Base-by-base conservation (phyloP, 2,797 vertebrate genomes). In the Hyperoplus lanceolatus region DNA sequence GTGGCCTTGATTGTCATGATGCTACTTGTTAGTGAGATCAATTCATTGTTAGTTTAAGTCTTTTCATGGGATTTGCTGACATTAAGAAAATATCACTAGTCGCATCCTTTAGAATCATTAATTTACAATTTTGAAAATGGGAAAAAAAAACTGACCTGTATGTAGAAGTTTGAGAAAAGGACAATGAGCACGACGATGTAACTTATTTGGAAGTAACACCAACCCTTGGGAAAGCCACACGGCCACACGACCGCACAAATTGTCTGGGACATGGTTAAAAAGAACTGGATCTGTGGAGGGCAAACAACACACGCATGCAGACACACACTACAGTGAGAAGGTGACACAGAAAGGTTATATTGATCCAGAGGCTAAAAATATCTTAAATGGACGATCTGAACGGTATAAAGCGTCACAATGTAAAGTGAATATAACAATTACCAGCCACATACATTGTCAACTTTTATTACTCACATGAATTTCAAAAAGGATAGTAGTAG, bases 141-240 rank as follows among this genome's bases (percentile, higher is more conserved):
- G 55, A 79, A 43, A 79, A 51, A 9, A 29, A 55, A 21, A 87
- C 87, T 84, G 8, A 99, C 98, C 97, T 97, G 93, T 76, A 97
- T 89, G 90, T 99, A 99, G 94, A 99, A 99, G 93, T 99, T 99
- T 77, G 94, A 91, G 93, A 99, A 99, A 85, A 99, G 95, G 41
- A 95, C 49, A 67, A 97, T 98, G 77, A 99, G 96, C 8, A 96
- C 96, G 85, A 98, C 92, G 96, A 98, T 97, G 64, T 99, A 99
- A 75, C 84, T 91, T 39, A 97, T 98, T 92, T 98, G 97, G 93
- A 99, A 99, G 88, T 95, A 98, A 49, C 99, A 91, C 98, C 98
- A 99, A 0, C 97, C 96, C 49, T 90, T 94, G 39, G 98, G 97
- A 92, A 99, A 98, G 0, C 88, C 88, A 65, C 98, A 99, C 0